Base-by-base conservation (phyloP, 2,113 vertebrate species). In the Rhipidura dahli region DNA sequence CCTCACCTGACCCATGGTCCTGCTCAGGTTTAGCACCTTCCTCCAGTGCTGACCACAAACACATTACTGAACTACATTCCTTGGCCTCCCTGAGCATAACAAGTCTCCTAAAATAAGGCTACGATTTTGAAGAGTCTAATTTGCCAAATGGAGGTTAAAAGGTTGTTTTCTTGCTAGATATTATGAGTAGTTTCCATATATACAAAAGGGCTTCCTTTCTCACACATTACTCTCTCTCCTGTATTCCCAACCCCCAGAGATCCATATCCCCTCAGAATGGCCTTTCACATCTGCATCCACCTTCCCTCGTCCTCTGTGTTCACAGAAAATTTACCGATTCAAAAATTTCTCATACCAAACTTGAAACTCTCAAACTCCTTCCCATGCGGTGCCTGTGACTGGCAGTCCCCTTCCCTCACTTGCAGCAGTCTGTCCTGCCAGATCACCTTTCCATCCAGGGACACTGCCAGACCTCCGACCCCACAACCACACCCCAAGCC, bases 331-430 rank as follows among this genome's bases (percentile, higher is more conserved):
- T 13, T 15, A 42, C 26, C 13, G 5, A 53, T 78, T 64, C 26
- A 60, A 49, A 69, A 69, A 37, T 5, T 39, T 31, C 13, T 31
- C 7, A 24, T 15, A 23, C 22, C 59, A 45, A 26, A 63, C 20
- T 22, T n/a, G 0, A 6, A 20, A 23, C 39, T 63, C 17, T 9
- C 15, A 14, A 13, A n/a, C 21, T 47, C 7, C 0, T 1, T 47
- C 18, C 18, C 8, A 31, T 30, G 14, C 49, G 23, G 23, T 24
- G 40, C 11, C 70, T 30, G 39, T 16, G 28, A 33, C 31, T 49
- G 63, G 30, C n/a, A 49, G 30, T 22, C 10, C 31, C 0, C 0
- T 7, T 54, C 14, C 42, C 27, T 60, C 19, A 6, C 13, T 28
- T 56, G 7, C 54, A 53, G 42, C 42, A 33, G 28, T 9, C 35